Percentiles rank a stretch among this genome's conserved stretches.
Conservation (phyloP, 2,888 invertebrate species). For the Ophioninae sp. region DNA sequence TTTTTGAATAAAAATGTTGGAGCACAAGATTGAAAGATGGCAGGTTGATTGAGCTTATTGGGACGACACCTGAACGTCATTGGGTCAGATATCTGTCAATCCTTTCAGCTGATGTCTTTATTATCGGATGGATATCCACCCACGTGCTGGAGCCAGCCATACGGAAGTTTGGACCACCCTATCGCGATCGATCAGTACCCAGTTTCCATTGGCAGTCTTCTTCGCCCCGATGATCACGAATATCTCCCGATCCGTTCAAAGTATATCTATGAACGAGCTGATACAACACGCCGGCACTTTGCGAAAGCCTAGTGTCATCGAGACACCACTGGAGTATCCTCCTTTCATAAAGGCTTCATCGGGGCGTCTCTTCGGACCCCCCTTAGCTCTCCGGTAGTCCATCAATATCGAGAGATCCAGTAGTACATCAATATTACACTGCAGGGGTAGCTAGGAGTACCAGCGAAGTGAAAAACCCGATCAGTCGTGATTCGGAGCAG, state of each 20-base stretch:
- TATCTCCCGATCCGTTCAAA: slow-evolving; percentile 18
- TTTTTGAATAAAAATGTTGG: not conserved
- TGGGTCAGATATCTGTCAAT: not conserved
- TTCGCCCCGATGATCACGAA: slow-evolving; percentile 18
- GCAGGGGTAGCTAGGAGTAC: not conserved
- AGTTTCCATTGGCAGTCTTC: slow-evolving; percentile 36
- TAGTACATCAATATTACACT: slow-evolving; percentile 3
- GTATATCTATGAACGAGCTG: slow-evolving; percentile 30
- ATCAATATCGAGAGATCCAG: slow-evolving; percentile 35
- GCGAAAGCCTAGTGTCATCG: slow-evolving; percentile 47
- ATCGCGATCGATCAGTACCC: not conserved
- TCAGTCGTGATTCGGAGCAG: slow-evolving; percentile 52
- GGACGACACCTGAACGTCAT: not conserved
- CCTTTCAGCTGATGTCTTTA: not conserved
- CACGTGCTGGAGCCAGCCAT: slow-evolving; percentile 1
- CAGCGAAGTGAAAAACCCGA: slow-evolving; percentile 22
- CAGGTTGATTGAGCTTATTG: not conserved
- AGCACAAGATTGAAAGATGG: not conserved
- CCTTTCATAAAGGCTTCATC: slow-evolving; percentile 39
- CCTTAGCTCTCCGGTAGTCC: slow-evolving; percentile 30
- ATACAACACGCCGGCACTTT: slow-evolving; percentile 38
- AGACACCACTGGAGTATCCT: slow-evolving; percentile 43
- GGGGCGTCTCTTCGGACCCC: slow-evolving; percentile 39
- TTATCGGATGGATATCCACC: not conserved
- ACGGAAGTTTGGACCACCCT: slow-evolving; percentile 20